Evolutionary conservation across 2,113 vertebrate species (phyloP), one percentile per base, ranked within the genome.

Genomic region (Strix uralensis): DNA sequence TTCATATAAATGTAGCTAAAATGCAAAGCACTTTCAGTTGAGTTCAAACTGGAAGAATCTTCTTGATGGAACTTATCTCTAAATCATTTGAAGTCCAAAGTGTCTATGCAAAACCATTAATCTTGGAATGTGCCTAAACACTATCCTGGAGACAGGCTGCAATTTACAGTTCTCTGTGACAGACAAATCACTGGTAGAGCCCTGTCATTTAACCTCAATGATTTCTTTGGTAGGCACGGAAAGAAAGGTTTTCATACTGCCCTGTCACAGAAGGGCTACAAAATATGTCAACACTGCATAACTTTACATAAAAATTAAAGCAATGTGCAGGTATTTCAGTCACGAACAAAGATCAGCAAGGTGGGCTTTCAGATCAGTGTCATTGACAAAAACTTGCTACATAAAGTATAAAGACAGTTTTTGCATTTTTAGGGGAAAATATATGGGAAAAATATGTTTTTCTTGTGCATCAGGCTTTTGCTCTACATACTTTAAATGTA

Each of bases 31-130:
- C 58, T 81, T 95, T 91, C 65, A 79, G 58, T 85, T 95, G 89
- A 94, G 77, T 86, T 97, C 92, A 88, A 34, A 94, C 92, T 95
- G 93, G 94, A 96, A 95, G 92, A 90, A 90, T 96, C 78, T 94
- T 98, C 97, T 93, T 96, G 91, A 97, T 94, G 89, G 91, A 97
- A 83, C 95, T 96, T 95, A 95, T 97, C 96, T 97, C 74, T 95
- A 96, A 98, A 97, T 96, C 92, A 74, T 96, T 93, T 96, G 83
- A 97, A 98, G 95, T 95, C 97, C 97, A 97, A 98, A 97, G 88
- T 95, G 93, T 97, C 97, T 98, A 98, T 97, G 97, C 97, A 98
- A 98, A 98, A 97, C 97, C 97, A 98, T 98, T 98, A 97, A 98
- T 98, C 98, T 98, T 96, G 70, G 95, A 98, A 98, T 96, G 96